A percentile compares a stretch with the other conserved stretches of the same genome.
Evolutionary conservation across 2,113 vertebrate genomes (phyloP).

Genomic region (Bombycilla garrulus): DNA sequence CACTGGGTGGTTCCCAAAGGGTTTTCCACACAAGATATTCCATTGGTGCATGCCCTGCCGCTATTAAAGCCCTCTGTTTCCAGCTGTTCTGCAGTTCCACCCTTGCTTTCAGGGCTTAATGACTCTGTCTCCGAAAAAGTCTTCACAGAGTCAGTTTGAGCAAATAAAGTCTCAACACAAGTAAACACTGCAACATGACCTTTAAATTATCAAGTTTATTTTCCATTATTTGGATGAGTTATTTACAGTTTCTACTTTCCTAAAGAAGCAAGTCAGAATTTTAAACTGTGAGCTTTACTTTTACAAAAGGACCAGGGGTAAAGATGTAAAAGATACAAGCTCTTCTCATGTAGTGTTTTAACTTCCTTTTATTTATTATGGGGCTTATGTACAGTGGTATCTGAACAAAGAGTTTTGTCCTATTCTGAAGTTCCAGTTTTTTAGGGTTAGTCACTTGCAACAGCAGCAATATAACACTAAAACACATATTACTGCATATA

Average conservation of each 20-base stretch:
- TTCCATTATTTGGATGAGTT: not conserved
- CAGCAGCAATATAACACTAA: not conserved
- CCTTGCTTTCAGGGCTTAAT: not conserved
- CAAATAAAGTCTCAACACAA: slow-evolving; percentile 4
- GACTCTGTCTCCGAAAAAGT: not conserved
- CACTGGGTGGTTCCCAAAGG: fast-evolving
- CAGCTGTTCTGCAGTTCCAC: slow-evolving; percentile 6
- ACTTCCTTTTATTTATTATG: not conserved
- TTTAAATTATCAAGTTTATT: not conserved
- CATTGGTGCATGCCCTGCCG: not conserved
- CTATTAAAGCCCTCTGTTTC: not conserved
- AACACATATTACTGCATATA: not conserved
- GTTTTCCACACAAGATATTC: not conserved
- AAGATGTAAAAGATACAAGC: not conserved
- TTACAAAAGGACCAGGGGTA: not conserved
- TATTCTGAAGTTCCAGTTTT: not conserved
- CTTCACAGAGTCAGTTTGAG: not conserved
- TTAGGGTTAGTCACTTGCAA: not conserved
- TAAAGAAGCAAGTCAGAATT: not conserved
- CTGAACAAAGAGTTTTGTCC: not conserved
- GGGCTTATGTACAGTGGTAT: not conserved
- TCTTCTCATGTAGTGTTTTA: not conserved
- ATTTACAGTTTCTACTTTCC: not conserved
- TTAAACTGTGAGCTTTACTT: not conserved
- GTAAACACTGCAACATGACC: slow-evolving; percentile 3